Base-by-base conservation (phyloP, 1,140 invertebrate genomes). In the Ceratina australensis region DNA sequence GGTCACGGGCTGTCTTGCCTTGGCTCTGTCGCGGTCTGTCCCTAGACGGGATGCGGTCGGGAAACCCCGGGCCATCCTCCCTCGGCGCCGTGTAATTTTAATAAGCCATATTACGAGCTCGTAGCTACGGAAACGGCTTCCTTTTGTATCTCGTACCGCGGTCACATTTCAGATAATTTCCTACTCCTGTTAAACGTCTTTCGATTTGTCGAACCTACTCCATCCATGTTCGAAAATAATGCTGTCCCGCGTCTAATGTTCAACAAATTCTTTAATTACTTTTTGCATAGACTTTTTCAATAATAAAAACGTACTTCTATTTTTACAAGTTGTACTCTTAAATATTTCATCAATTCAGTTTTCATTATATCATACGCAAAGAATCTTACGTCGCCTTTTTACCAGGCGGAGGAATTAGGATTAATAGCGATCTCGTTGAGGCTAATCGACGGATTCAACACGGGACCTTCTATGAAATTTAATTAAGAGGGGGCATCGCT, bases 21-120 rank as follows among this genome's bases (percentile, higher is more conserved):
- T 65, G 83, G 72, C 78, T 72, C 67, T 83, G 87, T 87, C 85
- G 88, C 74, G 89, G 86, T 87, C 83, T 87, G 84, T 90, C 87
- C 86, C 87, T 84, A 84, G 87, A 86, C 86, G 83, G 87, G 87
- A 87, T 91, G 91, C 80, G 91, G 91, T 92, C 82, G 72, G 8
- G 42, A 69, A 42, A 42, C 33, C 60, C 57, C 76, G 49, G 50
- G 49, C 75, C 76, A 64, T 74, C 20, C 56, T 57, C 57, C 22
- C 63, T 77, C 54, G 12, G 18, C 63, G 16, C 81, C 72, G 78
- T 92, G 89, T 91, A 92, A 92, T 92, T 92, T 92, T 92, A 92
- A 92, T 92, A 92, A 92, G 89, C 90, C 87, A 77, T 89, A 90
- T 91, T 90, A 92, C 89, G 86, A 82, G 79, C 73, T 81, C 79